Evolutionary conservation across 1,140 invertebrate species (phyloP).

Genomic region (Pseudomyrmex concolor): DNA sequence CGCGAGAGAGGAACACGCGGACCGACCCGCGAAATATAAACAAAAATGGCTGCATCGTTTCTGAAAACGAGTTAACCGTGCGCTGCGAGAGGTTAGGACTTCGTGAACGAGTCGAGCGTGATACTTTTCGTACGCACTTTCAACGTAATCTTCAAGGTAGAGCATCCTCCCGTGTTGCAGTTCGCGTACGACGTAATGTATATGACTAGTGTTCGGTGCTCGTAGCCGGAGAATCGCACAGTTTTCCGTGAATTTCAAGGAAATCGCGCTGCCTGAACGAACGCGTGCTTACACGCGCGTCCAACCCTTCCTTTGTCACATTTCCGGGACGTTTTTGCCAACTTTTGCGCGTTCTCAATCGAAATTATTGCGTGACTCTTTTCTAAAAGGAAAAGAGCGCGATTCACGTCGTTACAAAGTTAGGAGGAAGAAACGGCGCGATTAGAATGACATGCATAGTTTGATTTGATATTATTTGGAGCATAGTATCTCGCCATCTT

Average conservation of each 20-base stretch:
- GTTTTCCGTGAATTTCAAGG: slow-evolving; percentile 29
- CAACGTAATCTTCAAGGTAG: slow-evolving; percentile 98
- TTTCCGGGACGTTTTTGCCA: slow-evolving; percentile 52
- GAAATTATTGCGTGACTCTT: not conserved
- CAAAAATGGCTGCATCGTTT: slow-evolving; percentile 39
- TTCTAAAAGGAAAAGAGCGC: not conserved
- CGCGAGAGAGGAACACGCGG: slow-evolving; percentile 19
- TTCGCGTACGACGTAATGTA: slow-evolving; percentile 45
- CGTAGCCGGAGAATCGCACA: slow-evolving; percentile 50
- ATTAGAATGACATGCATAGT: not conserved
- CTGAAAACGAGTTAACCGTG: not conserved
- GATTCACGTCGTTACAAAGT: not conserved
- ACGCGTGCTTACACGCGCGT: slow-evolving; percentile 76
- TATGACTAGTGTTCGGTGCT: slow-evolving; percentile 71
- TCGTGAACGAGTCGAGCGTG: slow-evolving; percentile 58
- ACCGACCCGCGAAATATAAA: not conserved
- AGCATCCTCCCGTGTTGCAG: slow-evolving; percentile 88
- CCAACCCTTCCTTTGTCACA: slow-evolving; percentile 67
- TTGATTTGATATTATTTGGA: slow-evolving; percentile 33
- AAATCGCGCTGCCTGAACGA: slow-evolving; percentile 70
- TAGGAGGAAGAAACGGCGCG: not conserved
- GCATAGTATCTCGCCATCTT: slow-evolving; percentile 34
- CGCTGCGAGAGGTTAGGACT: slow-evolving; percentile 36
- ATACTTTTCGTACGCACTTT: slow-evolving; percentile 90
- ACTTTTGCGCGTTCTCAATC: too few species aligned